Conservation (phyloP, 2,113 vertebrate species). For the Pseudorhombus dupliciocellatus region DNA sequence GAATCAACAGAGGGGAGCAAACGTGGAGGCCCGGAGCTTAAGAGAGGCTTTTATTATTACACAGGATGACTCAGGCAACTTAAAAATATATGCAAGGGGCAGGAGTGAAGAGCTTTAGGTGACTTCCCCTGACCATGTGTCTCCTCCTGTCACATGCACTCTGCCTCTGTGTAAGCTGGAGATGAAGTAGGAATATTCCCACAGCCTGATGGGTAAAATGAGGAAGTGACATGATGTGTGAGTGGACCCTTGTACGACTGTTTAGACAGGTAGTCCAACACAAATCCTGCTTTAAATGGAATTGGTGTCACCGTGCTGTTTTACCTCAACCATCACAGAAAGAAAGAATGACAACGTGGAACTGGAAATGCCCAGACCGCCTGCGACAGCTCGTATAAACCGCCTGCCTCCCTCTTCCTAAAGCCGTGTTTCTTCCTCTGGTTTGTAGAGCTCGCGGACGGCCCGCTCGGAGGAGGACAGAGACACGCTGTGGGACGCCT, state of each 20-base stretch:
- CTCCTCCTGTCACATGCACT: slow-evolving; percentile 46
- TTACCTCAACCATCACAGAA: not conserved
- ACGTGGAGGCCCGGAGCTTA: slow-evolving; percentile 41
- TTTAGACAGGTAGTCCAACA: not conserved
- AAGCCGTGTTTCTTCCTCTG: slow-evolving; percentile 1
- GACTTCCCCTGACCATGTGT: slow-evolving; percentile 42
- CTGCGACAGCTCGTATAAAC: not conserved
- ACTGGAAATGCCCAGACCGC: not conserved
- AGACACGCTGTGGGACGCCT: slow-evolving; percentile 94
- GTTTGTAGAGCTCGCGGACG: slow-evolving; percentile 88
- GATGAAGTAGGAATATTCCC: not conserved
- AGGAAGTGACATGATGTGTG: not conserved
- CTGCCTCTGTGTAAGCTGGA: not conserved
- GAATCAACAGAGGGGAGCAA: slow-evolving; percentile 64
- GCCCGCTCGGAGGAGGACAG: slow-evolving; percentile 92
- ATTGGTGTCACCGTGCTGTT: not conserved
- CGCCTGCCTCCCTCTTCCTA: not conserved
- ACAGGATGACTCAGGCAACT: slow-evolving; percentile 54
- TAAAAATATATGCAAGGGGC: slow-evolving; percentile 48
- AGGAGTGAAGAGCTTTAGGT: slow-evolving; percentile 51
- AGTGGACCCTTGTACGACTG: not conserved
- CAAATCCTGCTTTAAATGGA: not conserved
- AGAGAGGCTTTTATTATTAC: slow-evolving; percentile 57
- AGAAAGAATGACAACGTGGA: not conserved
- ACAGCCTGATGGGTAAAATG: not conserved